These are phyloP conservation scores for Thrips palmi DNA, from an alignment of 1,140 invertebrate genomes.

Conservation along the genomic window DNA sequence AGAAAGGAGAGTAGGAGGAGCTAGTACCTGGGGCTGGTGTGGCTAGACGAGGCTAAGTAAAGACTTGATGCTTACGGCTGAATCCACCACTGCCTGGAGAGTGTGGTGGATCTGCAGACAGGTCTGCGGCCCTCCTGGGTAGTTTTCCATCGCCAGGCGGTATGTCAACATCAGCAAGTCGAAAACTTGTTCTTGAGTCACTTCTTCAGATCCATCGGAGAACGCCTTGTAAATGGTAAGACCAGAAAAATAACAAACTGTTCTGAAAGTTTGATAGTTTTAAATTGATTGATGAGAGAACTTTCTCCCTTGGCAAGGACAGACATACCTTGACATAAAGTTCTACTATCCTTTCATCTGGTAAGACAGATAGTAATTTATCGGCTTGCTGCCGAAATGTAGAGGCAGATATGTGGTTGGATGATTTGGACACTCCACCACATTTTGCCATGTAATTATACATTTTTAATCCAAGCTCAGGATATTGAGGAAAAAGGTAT, in stretches of 20 bases:
- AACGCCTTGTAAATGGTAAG: conserved; percentile 24
- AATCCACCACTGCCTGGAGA: conserved; percentile 44
- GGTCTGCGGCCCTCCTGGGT: conserved; percentile 33
- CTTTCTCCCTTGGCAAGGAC: too few species aligned
- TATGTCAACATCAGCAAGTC: conserved; percentile 49
- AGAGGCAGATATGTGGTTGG: conserved; percentile 29
- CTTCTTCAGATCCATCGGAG: conserved; percentile 26
- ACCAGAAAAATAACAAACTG: neutral
- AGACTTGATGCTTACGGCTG: conserved; percentile 32
- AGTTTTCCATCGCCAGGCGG: conserved; percentile 54
- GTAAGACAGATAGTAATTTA: conserved; percentile 43
- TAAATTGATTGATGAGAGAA: neutral
- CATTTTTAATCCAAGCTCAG: conserved; percentile 44
- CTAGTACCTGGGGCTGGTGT: neutral
- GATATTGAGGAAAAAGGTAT: conserved; percentile 59
- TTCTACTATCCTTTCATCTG: conserved; percentile 40
- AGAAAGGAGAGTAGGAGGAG: too few species aligned
- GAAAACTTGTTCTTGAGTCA: conserved; percentile 36
- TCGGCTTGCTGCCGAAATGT: conserved; percentile 52
- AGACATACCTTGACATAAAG: conserved; percentile 35
- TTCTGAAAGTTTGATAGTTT: neutral
- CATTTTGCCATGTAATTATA: conserved; percentile 44
- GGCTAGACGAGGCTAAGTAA: neutral
- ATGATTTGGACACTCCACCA: conserved; percentile 33
- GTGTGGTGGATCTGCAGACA: conserved; percentile 43